Percentiles rank a stretch among this genome's conserved stretches.
Evolutionary conservation across 2,113 vertebrate genomes (phyloP).

Genomic region (Eonycteris spelaea): DNA sequence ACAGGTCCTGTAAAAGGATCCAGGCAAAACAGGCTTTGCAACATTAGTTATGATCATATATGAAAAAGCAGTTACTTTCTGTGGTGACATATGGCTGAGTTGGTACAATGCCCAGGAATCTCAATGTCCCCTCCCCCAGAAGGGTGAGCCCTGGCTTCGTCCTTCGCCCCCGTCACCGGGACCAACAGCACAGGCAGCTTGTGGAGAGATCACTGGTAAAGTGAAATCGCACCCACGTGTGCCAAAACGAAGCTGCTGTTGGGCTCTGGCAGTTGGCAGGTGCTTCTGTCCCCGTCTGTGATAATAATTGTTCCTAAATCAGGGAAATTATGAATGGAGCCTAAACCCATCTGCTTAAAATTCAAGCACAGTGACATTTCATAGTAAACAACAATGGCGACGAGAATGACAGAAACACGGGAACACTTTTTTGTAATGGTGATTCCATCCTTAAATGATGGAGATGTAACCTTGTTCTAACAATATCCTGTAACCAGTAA

Average conservation of each 20-base stretch:
- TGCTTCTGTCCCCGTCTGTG: background rate
- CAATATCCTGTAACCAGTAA: background rate
- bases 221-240: background rate
- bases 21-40: conserved; percentile 64
- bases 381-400: background rate
- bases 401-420: background rate
- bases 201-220: background rate
- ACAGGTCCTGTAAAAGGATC: conserved; percentile 58
- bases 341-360: conserved; percentile 48
- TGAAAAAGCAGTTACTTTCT: conserved; percentile 63
- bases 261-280: conserved; percentile 48
- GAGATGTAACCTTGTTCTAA: background rate
- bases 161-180: background rate
- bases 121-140: conserved; percentile 50
- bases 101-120: conserved; percentile 64
- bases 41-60: conserved; percentile 54
- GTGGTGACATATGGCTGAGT: conserved; percentile 67
- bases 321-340: conserved; percentile 61
- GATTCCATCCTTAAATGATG: too few relatives aligned
- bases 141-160: conserved; percentile 57
- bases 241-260: conserved; percentile 32
- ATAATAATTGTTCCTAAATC: conserved; percentile 50
- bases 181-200: conserved; percentile 2
- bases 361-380: background rate
- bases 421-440: background rate